Evolutionary conservation across 1,140 invertebrate genomes (phyloP), one percentile per base, ranked within the genome.

Genomic region (Cydia splendana): DNA sequence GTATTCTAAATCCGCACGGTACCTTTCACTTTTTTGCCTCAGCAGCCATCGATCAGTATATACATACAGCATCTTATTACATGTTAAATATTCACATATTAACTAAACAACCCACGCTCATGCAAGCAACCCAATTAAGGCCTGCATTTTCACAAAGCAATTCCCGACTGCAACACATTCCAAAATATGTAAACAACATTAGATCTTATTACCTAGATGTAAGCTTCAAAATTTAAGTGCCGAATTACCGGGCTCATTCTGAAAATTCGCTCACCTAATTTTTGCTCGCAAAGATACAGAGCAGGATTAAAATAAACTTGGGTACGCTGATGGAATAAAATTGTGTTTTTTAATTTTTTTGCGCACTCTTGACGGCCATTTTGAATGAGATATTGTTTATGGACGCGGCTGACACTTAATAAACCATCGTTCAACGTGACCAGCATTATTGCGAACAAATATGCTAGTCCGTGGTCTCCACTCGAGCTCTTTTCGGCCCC

Each of bases 221-320:
- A 53, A 53, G n/a, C n/a, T n/a, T 13, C n/a, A 53, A 53, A 53
- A n/a, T 18, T 53, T 53, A n/a, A 18, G 51, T 53, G n/a, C 1
- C 15, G n/a, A 53, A 53, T 53, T n/a, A 53, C n/a, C 15, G 5
- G 51, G 15, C 51, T 53, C 15, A 53, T 18, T 53, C n/a, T n/a
- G 24, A 30, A n/a, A 28, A 69, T 69, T n/a, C 28, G 28, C 65
- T 28, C 65, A 69, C 65, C 65, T 69, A 69, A 69, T 69, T 38
- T 69, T 69, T 69, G 12, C 28, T 69, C 65, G 30, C 65, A 69
- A 69, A 69, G 65, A 69, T 69, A 38, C 65, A 69, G 65, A 38
- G 51, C 6, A 51, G 51, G n/a, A 69, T 69, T 69, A 69, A 34
- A 69, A 69, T 69, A 30, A 65, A 65, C 65, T 69, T 69, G 24